A percentile compares a stretch with the other conserved stretches of the same genome.
Evolutionary conservation across 2,797 vertebrate genomes (phyloP).

Genomic region (Antennarius maculatus): DNA sequence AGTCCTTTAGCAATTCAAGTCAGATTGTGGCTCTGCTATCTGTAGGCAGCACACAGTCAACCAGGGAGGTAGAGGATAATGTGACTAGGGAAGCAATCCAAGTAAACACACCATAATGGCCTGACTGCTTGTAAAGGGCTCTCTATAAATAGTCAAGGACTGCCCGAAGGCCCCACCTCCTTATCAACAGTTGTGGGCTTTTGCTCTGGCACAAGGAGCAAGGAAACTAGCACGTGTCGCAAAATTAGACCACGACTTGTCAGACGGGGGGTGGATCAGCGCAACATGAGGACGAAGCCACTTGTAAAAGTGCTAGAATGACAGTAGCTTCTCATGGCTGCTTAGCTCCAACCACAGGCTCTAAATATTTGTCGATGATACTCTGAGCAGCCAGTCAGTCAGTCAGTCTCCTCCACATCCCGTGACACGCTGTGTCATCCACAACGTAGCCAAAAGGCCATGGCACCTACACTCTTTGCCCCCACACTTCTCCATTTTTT

Average conservation of each 20-base stretch:
- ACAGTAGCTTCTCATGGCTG: neutral
- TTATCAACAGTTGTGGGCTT: conserved; percentile 70
- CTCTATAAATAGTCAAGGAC: conserved; percentile 83
- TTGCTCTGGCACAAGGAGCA: conserved; percentile 59
- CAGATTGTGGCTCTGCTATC: conserved; percentile 32
- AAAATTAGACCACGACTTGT: conserved; percentile 55
- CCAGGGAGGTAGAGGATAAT: conserved; percentile 43
- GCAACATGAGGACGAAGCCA: neutral
- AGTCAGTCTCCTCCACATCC: neutral
- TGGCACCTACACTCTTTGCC: neutral
- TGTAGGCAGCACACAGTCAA: conserved; percentile 37
- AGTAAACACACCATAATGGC: conserved; percentile 73
- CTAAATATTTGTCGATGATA: neutral
- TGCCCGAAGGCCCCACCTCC: conserved; percentile 73
- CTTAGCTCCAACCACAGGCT: neutral
- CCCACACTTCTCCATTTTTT: neutral
- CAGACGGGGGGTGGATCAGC: conserved; percentile 10
- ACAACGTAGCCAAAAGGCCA: neutral
- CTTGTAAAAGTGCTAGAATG: neutral
- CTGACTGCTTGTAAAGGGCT: conserved; percentile 64
- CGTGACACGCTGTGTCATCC: neutral
- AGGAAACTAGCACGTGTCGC: conserved; percentile 61
- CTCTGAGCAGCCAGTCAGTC: conserved; percentile 6
- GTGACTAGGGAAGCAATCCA: conserved; percentile 55
- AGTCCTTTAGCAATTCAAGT: conserved; percentile 32